Evolutionary conservation across 2,888 invertebrate genomes (phyloP), one percentile per base, ranked within the genome.

Genomic region (Drosophila mayaguana): DNA sequence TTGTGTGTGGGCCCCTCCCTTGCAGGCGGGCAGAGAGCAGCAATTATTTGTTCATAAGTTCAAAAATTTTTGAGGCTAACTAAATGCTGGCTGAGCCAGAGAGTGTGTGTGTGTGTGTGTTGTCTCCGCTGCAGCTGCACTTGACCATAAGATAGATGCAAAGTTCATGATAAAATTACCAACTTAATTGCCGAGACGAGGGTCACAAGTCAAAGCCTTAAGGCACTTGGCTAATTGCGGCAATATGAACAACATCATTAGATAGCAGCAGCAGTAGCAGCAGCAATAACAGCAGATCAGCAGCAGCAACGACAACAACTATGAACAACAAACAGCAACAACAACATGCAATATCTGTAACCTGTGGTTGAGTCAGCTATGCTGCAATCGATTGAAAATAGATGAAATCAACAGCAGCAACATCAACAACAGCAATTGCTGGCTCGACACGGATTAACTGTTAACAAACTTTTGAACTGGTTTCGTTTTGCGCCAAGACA

Each of bases 121-220:
- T 34, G 34, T 12, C 11, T 11, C 34, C 12, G 34, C 36, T 36
- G 36, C 48, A 56, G 50, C 62, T 72, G 70, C 78, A 86, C 77
- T 83, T 86, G 85, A 80, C 82, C 80, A 80, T 72, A 66, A 53
- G 54, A 72, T 66, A 73, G 77, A 80, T 78, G 81, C 81, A 85
- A 89, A 86, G 88, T 85, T 86, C 75, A 86, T 89, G 86, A 88
- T 89, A 81, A 89, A 86, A 86, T 85, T 83, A 88, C 70, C 70
- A 87, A 77, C 84, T 81, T 87, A 88, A 85, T 89, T 83, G 84
- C 75, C 80, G 60, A 72, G 77, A 65, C 67, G 76, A 66, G 74
- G 69, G 70, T 70, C 71, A 81, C 72, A 81, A 81, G 79, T 76
- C 80, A 79, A 79, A 75, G 76, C 64, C 56, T 56, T 43, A 38